These are phyloP conservation scores for Trichechus manatus DNA, from an alignment of 2,113 vertebrate genomes.

Conservation along the genomic window DNA sequence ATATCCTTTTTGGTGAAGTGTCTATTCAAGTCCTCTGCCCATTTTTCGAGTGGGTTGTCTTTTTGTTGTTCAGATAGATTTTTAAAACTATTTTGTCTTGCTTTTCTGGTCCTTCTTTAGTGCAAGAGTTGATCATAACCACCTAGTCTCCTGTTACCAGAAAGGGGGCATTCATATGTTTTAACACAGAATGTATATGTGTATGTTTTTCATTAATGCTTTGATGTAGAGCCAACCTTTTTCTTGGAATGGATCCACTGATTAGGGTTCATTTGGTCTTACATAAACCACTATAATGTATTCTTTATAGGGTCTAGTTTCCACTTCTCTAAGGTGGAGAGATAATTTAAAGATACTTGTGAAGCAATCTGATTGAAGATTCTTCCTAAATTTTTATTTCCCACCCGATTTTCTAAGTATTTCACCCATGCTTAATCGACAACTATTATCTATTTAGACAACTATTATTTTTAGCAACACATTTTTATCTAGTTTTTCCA, in stretches of 20 bases:
- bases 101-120: background rate
- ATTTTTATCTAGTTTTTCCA: conserved; percentile 17
- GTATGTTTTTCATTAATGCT: background rate
- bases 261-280: background rate
- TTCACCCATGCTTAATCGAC: background rate
- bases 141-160: background rate
- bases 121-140: background rate
- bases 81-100: background rate
- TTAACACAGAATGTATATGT: background rate
- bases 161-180: background rate
- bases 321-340: background rate
- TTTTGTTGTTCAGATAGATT: background rate
- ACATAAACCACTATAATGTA: background rate
- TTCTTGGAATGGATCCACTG: background rate
- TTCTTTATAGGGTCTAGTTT: background rate
- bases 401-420: background rate
- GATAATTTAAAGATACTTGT: background rate
- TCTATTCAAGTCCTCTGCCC: background rate
- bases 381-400: background rate
- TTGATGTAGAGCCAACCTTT: background rate
- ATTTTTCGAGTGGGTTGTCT: background rate
- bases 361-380: background rate
- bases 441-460: background rate
- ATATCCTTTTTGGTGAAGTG: background rate
- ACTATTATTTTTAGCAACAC: background rate